phyloP scores from a whole-genome alignment of 2,113 vertebrate genomes.

The Odobenus rosmarus region DNA sequence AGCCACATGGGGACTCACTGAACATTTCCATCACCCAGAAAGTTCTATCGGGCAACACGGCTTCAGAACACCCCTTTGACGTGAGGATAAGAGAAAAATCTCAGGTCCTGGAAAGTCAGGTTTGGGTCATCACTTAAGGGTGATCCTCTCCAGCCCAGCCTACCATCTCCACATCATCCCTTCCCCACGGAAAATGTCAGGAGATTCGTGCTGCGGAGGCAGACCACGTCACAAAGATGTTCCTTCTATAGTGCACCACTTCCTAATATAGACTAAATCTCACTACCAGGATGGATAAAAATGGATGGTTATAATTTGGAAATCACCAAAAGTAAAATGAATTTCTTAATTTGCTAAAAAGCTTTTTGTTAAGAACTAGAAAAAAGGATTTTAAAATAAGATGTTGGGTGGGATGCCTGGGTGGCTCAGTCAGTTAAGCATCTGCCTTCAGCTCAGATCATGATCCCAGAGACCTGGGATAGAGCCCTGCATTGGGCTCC shows the following conservation, averaged over 20 bases:
- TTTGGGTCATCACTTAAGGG: neutral
- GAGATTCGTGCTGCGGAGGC: neutral
- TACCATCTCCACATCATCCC: neutral
- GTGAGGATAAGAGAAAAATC: neutral
- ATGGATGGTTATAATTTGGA: neutral
- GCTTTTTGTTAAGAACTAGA: neutral
- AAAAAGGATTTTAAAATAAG: constrained; percentile 30
- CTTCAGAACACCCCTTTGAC: neutral
- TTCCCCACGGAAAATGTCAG: neutral
- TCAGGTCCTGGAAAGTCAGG: neutral
- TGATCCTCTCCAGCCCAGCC: neutral
- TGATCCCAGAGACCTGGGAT: neutral
- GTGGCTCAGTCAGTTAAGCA: neutral
- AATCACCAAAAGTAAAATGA: neutral
- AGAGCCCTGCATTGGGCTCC: neutral
- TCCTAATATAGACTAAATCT: constrained; percentile 54
- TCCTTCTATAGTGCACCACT: accelerated
- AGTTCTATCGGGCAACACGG: neutral
- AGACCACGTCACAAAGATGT: neutral
- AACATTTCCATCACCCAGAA: neutral
- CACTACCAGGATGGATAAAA: neutral
- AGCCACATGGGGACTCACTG: accelerated
- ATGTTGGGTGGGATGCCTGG: neutral
- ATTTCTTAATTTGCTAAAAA: neutral
- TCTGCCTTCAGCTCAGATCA: neutral